Conservation (phyloP, 2,888 invertebrate genomes). For the Argyresthia goedartella region DNA sequence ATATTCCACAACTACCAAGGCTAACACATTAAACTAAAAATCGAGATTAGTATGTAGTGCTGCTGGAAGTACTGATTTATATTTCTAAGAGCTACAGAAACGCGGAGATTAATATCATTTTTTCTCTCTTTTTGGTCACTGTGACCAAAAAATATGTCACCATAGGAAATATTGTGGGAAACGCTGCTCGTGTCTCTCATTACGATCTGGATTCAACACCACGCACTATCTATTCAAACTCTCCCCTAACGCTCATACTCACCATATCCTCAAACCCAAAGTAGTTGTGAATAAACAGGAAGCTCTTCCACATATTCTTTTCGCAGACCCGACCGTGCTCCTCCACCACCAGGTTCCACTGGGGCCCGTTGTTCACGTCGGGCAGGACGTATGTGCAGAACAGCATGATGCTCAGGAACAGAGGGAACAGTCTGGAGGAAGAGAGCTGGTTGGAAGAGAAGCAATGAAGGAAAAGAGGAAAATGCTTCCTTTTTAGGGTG, state of each 20-base stretch:
- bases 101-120: too few species aligned
- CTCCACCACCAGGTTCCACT: constrained; percentile 70
- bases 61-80: too few species aligned
- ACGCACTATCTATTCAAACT: not conserved
- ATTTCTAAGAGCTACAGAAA: too few species aligned
- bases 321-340: constrained; percentile 68
- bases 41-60: too few species aligned
- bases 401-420: constrained; percentile 61
- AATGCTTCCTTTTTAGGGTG: too few species aligned
- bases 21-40: too few species aligned
- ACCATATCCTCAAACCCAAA: constrained; percentile 74
- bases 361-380: constrained; percentile 64
- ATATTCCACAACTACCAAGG: too few species aligned
- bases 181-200: too few species aligned
- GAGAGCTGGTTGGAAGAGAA: not conserved
- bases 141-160: too few species aligned
- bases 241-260: constrained; percentile 12
- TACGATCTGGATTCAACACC: too few species aligned
- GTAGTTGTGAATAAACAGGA: constrained; percentile 70
- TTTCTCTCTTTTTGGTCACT: too few species aligned
- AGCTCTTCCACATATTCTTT: constrained; percentile 70
- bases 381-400: constrained; percentile 69
- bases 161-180: too few species aligned
- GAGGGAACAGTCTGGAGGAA: constrained; percentile 56
- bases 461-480: not conserved